Base-by-base conservation (phyloP, 2,797 vertebrate genomes). In the Pipistrellus nathusii region DNA sequence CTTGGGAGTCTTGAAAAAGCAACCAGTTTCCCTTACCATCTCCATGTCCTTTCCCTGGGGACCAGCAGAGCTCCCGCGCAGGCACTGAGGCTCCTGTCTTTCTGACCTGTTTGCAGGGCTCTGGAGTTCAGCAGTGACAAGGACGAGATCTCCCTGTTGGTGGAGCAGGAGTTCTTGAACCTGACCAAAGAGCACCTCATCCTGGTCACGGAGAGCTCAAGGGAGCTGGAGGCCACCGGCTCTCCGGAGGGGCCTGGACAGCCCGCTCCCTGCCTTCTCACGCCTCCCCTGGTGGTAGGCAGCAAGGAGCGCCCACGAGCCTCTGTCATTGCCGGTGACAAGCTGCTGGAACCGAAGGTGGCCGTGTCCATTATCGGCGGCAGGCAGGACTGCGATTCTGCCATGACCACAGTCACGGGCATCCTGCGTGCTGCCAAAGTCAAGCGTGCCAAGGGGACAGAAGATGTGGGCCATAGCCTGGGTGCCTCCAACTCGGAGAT, bases 141-240 rank as follows among this genome's bases (percentile, higher is more conserved):
- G 82, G 94, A 98, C 38, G 97, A 98, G 77, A 97, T 98, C 83
- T 96, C 95, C 32, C 69, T 96, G 76, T 91, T 98, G 95, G 97
- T 98, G 96, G 97, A 98, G 91, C 95, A 97, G 82, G 96, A 98
- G 90, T 97, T 98, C 96, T 90, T 96, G 84, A 98, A 90, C 46
- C 96, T 97, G 91, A 94, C 97, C 55, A 88, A 98, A 88, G 98
- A 98, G 90, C 96, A 97, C 86, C 90, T 86, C 55, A 96, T 94
- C 41, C 90, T 97, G 86, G 85, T 97, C 75, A 71, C 97, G 78
- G 98, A 97, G 88, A 94, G 90, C 68, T 81, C 75, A 0, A 73
- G 75, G 8, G 92, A 95, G 51, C 95, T 35, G 55, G 95, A 97
- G 73, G 87, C 27, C 14, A 78, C 94, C 12, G 41, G 25, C 53